Conservation (phyloP, 2,888 invertebrate species). For the Linnaemya tessellans region DNA sequence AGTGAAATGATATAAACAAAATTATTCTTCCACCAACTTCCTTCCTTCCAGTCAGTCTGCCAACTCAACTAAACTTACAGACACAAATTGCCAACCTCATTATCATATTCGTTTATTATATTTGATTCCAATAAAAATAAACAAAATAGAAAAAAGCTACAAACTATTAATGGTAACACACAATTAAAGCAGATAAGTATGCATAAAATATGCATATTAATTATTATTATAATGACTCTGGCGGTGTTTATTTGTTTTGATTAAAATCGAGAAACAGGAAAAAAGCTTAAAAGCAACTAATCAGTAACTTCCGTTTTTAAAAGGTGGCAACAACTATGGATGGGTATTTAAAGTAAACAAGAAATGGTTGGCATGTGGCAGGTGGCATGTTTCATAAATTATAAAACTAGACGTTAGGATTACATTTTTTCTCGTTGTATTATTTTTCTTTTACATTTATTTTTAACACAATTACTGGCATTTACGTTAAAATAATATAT, state of each 20-base stretch:
- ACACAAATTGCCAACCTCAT: slow-evolving; percentile 12
- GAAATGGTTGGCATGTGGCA: slow-evolving; percentile 15
- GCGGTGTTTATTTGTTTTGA: slow-evolving; percentile 10
- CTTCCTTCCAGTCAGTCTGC: slow-evolving; percentile 29
- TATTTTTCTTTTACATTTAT: not conserved
- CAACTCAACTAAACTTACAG: slow-evolving; percentile 14
- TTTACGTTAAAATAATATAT: slow-evolving; percentile 17
- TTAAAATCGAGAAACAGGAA: not conserved
- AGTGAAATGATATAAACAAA: slow-evolving; percentile 56
- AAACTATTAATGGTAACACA: slow-evolving; percentile 39
- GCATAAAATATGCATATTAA: slow-evolving; percentile 38
- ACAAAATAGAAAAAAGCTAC: not conserved
- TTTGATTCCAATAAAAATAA: slow-evolving; percentile 2
- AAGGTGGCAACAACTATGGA: slow-evolving; percentile 40
- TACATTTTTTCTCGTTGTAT: not conserved
- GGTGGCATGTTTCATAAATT: slow-evolving; percentile 6
- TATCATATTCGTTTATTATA: slow-evolving; percentile 9
- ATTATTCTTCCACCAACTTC: slow-evolving; percentile 47
- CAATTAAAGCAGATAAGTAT: slow-evolving; percentile 30
- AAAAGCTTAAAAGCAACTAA: not conserved
- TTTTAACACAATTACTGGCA: slow-evolving; percentile 32
- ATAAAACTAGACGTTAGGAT: not conserved
- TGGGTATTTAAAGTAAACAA: not conserved
- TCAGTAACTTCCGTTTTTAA: slow-evolving; percentile 55
- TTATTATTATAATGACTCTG: slow-evolving; percentile 40